phyloP scores from a whole-genome alignment of 2,888 invertebrate species.

The Rotaria macrura region DNA sequence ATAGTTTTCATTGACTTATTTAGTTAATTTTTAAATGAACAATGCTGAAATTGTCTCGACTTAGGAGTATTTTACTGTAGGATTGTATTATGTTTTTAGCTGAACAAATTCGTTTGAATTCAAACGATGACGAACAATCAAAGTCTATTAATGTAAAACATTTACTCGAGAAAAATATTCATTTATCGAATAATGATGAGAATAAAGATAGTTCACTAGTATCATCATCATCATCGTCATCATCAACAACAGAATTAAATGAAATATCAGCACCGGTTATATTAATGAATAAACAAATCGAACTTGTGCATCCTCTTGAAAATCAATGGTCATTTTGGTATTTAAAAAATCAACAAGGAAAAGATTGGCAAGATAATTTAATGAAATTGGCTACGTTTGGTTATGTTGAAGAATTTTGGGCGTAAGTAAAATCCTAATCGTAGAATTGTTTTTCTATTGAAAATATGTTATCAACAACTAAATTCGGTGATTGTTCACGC shows the following conservation, averaged over 20 bases:
- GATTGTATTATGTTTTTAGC: background rate
- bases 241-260: background rate
- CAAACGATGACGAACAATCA: background rate
- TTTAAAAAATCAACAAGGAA: constrained; percentile 1
- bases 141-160: background rate
- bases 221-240: background rate
- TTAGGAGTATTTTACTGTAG: too few species aligned
- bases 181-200: background rate
- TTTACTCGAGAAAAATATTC: background rate
- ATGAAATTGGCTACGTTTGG: constrained; percentile 15
- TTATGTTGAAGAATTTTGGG: constrained; percentile 20
- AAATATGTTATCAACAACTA: too few species aligned
- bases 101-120: background rate
- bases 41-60: too few species aligned
- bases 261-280: background rate
- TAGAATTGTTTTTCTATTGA: too few species aligned
- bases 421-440: background rate
- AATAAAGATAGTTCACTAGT: background rate
- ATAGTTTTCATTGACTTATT: too few species aligned
- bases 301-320: background rate
- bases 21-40: too few species aligned
- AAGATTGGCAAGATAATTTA: constrained; percentile 17
- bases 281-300: constrained; percentile 16
- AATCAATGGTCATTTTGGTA: constrained; percentile 21
- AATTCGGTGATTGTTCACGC: too few species aligned